Percentiles rank a stretch among this genome's conserved stretches.
phyloP scores from a whole-genome alignment of 2,113 vertebrate species.

The Hypomesus transpacificus region DNA sequence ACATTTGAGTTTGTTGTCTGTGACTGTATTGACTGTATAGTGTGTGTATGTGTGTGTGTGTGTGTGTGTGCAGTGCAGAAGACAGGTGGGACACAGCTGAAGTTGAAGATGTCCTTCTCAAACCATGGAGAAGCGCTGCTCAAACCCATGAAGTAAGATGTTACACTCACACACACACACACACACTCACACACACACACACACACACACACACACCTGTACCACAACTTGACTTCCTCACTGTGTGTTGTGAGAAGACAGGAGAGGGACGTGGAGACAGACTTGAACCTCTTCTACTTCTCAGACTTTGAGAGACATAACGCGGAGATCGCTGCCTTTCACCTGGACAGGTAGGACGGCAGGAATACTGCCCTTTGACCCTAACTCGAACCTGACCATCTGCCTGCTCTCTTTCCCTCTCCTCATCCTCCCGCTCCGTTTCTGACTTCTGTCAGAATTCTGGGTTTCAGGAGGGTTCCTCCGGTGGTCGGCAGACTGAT shows the following conservation, averaged over 20 bases:
- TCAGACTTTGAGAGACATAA: slow-evolving; percentile 89
- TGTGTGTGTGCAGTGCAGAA: slow-evolving; percentile 69
- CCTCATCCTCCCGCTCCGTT: neutral
- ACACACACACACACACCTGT: too few species aligned
- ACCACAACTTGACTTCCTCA: neutral
- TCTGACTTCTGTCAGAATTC: slow-evolving; percentile 57
- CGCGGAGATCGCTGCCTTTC: slow-evolving; percentile 83
- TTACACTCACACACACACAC: too few species aligned
- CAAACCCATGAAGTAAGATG: slow-evolving; percentile 82
- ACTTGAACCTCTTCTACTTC: slow-evolving; percentile 85
- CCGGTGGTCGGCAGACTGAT: slow-evolving; percentile 77
- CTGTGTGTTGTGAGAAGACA: slow-evolving; percentile 63
- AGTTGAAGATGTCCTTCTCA: slow-evolving; percentile 71
- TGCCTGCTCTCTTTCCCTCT: neutral
- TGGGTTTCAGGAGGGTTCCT: slow-evolving; percentile 82
- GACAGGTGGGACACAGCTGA: slow-evolving; percentile 76
- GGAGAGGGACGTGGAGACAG: slow-evolving; percentile 77
- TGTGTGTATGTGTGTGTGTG: neutral
- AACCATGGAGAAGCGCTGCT: slow-evolving; percentile 79
- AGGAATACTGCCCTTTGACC: neutral
- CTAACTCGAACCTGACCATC: neutral
- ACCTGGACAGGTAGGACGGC: slow-evolving; percentile 79
- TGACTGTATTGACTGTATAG: neutral
- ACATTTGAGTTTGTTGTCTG: neutral
- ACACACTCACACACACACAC: too few species aligned